Evolutionary conservation across 2,113 vertebrate species (phyloP).

Genomic region (Callionymus lyra): DNA sequence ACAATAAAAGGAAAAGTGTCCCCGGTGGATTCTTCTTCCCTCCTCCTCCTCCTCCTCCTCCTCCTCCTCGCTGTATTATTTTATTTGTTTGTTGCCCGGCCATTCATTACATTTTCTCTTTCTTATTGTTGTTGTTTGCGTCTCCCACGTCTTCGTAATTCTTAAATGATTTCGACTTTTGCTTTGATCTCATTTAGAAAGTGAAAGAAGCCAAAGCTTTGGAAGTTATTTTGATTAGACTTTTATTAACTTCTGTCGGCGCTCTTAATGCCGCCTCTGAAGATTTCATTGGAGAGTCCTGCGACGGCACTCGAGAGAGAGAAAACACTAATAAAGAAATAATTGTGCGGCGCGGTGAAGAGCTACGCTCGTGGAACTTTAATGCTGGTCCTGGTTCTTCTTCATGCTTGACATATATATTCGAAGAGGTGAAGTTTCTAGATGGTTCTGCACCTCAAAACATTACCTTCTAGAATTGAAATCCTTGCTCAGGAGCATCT

Average conservation of each 20-base stretch:
- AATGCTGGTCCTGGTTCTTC: too few species aligned
- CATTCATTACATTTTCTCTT: slow-evolving; percentile 49
- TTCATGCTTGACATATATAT: too few species aligned
- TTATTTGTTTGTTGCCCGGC: slow-evolving; percentile 54
- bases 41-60: slow-evolving; percentile 42
- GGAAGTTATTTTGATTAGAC: slow-evolving; percentile 70
- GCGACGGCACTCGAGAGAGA: slow-evolving; percentile 17
- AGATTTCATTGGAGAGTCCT: slow-evolving; percentile 46
- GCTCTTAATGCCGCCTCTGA: slow-evolving; percentile 48
- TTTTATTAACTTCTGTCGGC: slow-evolving; percentile 58
- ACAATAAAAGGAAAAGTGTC: slow-evolving; percentile 48
- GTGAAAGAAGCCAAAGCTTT: slow-evolving; percentile 58
- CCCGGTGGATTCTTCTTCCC: slow-evolving; percentile 45
- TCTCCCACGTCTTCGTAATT: slow-evolving; percentile 55
- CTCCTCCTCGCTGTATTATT: slow-evolving; percentile 39
- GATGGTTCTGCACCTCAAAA: too few species aligned
- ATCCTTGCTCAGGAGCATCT: too few species aligned
- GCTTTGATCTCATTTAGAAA: slow-evolving; percentile 70
- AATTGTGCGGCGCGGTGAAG: neutral
- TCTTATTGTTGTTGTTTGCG: slow-evolving; percentile 51
- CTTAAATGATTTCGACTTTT: slow-evolving; percentile 64
- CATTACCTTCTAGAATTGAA: too few species aligned
- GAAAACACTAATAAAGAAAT: slow-evolving; percentile 27
- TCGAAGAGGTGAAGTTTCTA: too few species aligned
- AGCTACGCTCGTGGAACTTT: too few species aligned